Evolutionary conservation across 2,888 invertebrate genomes (phyloP), one percentile per base, ranked within the genome.

Genomic region (Miltochrista miniata): DNA sequence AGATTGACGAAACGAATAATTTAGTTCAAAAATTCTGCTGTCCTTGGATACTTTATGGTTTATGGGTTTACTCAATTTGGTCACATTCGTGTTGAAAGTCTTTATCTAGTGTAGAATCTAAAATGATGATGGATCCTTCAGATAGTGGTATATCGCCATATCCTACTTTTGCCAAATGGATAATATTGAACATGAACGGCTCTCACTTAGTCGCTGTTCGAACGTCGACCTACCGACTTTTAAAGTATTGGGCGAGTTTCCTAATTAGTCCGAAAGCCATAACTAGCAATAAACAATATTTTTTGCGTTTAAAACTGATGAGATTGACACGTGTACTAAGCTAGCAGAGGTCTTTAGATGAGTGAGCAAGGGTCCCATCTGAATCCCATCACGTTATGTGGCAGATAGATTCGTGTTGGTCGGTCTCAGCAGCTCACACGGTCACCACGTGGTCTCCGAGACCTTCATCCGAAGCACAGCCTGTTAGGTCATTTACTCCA

Each of bases 401-500:
- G 35, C 7, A 24, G 18, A 24, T 7, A 29, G 12, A 34, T 35
- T 4, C 10, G 24, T 43, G 43, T 43, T 11, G 44, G 10, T 7
- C 18, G 24, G 43, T 18, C 34, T 36, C 34, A 30, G 18, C 33
- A 44, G 34, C 43, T 47, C 64, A 76, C 69, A 71, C 66, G 63
- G 80, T 58, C 64, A 56, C 78, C 86, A 85, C 87, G 86, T 85
- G 86, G 81, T 68, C 66, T 38, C 56, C 54, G 70, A 83, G 85
- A 81, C 87, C 86, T 86, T 88, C 87, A 76, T 57, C 66, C 76
- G 70, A 75, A 79, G 78, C 86, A 85, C 79, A 78, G 81, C 73
- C 76, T 83, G 83, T 78, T 78, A 84, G 90, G 90, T 90, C 91
- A 65, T 91, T 90, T 89, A 91, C 90, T 89, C 87, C 87, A 88